Conservation (phyloP, 2,797 vertebrate species). For the Melopsittacus undulatus region DNA sequence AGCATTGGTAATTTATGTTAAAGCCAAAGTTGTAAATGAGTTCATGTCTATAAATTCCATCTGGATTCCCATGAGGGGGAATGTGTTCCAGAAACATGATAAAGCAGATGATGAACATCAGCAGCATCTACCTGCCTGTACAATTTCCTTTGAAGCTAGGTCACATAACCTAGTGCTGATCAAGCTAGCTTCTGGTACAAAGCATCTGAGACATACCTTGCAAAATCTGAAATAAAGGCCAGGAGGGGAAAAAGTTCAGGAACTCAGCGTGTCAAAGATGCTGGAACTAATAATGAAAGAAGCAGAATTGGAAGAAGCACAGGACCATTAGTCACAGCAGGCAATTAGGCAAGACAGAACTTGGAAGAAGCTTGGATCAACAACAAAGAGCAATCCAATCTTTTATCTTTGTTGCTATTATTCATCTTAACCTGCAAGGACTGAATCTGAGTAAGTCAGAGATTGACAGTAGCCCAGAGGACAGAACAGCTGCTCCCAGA, state of each 20-base stretch:
- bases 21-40: background rate
- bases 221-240: background rate
- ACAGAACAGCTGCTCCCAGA: constrained; percentile 22
- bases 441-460: background rate
- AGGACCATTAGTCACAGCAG: background rate
- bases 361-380: constrained; percentile 5
- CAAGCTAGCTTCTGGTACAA: background rate
- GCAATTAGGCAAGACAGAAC: constrained; percentile 17
- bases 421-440: background rate
- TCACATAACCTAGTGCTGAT: background rate
- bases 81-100: fast-evolving
- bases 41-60: background rate
- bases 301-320: background rate
- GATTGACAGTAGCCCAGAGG: constrained; percentile 22
- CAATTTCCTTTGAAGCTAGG: fast-evolving
- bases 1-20: background rate
- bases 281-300: background rate
- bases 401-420: background rate
- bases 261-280: background rate
- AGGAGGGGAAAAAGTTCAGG: background rate
- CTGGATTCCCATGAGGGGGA: background rate
- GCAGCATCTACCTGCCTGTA: background rate
- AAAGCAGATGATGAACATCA: background rate
- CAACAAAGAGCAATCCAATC: constrained; percentile 14
- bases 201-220: background rate